phyloP scores from a whole-genome alignment of 2,113 vertebrate genomes.

The Daphoenositta chrysoptera region DNA sequence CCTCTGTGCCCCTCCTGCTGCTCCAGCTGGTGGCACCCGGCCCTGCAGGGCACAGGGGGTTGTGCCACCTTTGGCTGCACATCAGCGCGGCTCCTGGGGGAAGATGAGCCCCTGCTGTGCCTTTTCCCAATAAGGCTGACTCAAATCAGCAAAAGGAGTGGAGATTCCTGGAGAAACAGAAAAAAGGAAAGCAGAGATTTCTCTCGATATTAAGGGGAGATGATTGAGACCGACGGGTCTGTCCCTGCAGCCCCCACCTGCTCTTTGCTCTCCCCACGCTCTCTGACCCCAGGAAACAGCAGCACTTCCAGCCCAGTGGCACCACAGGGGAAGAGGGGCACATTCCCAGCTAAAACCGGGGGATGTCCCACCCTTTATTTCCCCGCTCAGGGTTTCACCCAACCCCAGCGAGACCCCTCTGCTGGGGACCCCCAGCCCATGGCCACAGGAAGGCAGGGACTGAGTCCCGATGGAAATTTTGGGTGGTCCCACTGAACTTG shows the following conservation, averaged over 20 bases:
- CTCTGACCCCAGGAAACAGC: accelerated
- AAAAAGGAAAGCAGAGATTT: background rate
- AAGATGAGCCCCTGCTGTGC: background rate
- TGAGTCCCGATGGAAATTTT: accelerated
- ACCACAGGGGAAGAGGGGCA: no score
- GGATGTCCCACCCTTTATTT: background rate
- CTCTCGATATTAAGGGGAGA: accelerated
- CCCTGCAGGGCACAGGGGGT: background rate
- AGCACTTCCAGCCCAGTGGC: background rate
- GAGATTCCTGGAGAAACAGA: background rate
- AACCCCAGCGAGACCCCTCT: background rate
- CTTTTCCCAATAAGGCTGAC: background rate
- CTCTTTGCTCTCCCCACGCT: background rate
- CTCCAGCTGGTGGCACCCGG: accelerated
- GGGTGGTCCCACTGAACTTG: accelerated
- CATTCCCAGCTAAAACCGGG: background rate
- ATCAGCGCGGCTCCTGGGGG: accelerated
- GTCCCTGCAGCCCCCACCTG: background rate
- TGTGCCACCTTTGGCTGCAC: background rate
- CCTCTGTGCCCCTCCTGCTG: background rate
- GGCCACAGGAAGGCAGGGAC: accelerated
- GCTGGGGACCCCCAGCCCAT: background rate
- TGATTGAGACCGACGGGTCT: no score
- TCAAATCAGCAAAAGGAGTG: background rate
- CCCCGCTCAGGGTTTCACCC: background rate